Conservation (phyloP, 2,797 vertebrate species). For the Leptodactylus fallax region DNA sequence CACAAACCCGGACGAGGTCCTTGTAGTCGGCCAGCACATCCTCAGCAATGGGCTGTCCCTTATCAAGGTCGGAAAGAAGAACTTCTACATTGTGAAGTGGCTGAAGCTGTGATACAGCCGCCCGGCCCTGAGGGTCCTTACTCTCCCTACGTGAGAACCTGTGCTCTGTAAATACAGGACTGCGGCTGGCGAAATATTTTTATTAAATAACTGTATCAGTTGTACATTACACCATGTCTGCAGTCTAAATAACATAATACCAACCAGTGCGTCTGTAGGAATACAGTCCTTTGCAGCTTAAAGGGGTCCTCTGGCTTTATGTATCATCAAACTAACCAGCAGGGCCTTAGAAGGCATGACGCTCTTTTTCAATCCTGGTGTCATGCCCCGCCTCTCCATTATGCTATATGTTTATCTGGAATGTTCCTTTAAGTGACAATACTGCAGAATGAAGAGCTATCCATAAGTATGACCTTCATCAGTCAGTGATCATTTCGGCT, state of each 20-base stretch:
- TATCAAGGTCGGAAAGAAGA: constrained; percentile 91
- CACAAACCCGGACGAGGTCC: constrained; percentile 86
- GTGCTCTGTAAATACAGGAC: constrained; percentile 11
- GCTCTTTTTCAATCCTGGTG: no score
- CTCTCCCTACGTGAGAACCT: constrained; percentile 51
- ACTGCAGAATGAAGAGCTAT: neutral
- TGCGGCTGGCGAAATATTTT: rapidly evolving
- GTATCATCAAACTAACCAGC: no score
- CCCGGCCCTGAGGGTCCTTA: neutral
- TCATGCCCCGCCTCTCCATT: no score
- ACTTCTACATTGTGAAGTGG: constrained; percentile 94
- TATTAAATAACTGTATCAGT: constrained; percentile 37
- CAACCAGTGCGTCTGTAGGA: neutral
- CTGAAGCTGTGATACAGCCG: constrained; percentile 79
- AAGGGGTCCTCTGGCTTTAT: no score
- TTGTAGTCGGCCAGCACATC: constrained; percentile 87
- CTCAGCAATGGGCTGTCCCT: constrained; percentile 90
- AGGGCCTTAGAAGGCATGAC: no score
- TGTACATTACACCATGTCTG: neutral
- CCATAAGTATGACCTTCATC: neutral
- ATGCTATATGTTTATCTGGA: neutral
- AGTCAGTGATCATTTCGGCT: constrained; percentile 54
- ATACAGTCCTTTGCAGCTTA: neutral
- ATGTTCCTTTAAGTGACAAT: neutral
- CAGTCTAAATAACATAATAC: neutral